These are phyloP conservation scores for Frieseomelitta varia DNA, from an alignment of 1,140 invertebrate species.

Conservation along the genomic window DNA sequence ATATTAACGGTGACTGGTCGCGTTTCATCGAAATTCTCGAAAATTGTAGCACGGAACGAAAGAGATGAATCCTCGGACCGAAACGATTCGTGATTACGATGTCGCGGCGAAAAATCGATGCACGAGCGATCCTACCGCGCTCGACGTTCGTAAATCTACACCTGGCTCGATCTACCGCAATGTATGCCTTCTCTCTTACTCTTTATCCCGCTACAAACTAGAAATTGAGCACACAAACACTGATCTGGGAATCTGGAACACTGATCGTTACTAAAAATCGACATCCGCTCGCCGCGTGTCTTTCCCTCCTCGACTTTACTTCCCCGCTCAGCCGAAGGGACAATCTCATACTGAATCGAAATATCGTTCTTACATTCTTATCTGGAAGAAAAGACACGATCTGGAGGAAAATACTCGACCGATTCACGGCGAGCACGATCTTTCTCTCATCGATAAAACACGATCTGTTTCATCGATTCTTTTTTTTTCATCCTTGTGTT, in stretches of 20 bases:
- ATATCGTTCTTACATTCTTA: neutral
- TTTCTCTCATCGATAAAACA: slow-evolving; percentile 9
- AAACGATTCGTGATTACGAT: slow-evolving; percentile 40
- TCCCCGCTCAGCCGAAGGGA: neutral
- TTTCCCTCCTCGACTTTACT: neutral
- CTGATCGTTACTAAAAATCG: slow-evolving; percentile 32
- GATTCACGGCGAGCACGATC: slow-evolving; percentile 11
- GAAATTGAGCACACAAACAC: slow-evolving; percentile 74
- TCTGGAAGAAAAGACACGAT: slow-evolving; percentile 44
- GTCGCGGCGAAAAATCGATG: neutral
- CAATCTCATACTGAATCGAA: neutral
- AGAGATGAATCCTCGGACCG: neutral
- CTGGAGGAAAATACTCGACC: slow-evolving; percentile 45
- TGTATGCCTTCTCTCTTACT: slow-evolving; percentile 2
- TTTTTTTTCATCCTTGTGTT: neutral
- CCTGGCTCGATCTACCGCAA: slow-evolving; percentile 37
- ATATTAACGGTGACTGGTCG: too few species aligned
- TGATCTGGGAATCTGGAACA: slow-evolving; percentile 58
- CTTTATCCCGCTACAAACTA: slow-evolving; percentile 66
- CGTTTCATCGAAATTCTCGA: neutral
- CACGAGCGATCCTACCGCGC: neutral
- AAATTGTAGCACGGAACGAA: neutral
- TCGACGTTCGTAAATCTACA: slow-evolving; percentile 34
- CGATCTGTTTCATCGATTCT: slow-evolving; percentile 19
- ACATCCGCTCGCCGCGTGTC: slow-evolving; percentile 16